These are phyloP conservation scores for Mesaphorura yosii DNA, from an alignment of 1,140 invertebrate genomes.

Conservation along the genomic window DNA sequence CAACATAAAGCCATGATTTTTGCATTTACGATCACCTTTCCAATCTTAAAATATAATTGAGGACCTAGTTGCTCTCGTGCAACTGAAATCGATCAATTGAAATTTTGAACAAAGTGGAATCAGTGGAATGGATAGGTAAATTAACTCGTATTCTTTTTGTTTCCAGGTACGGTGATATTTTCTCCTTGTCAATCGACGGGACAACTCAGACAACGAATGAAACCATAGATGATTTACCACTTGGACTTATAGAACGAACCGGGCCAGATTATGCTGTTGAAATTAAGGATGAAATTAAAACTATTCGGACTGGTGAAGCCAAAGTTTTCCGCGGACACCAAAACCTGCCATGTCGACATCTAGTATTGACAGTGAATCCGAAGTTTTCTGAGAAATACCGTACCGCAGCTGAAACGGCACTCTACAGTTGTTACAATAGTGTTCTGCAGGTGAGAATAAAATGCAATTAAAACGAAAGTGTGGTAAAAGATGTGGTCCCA, in stretches of 20 bases:
- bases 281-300: conserved; percentile 17
- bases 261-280: conserved; percentile 16
- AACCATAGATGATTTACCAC: conserved; percentile 15
- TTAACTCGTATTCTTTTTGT: background rate
- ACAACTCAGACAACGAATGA: conserved; percentile 28
- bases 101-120: no score
- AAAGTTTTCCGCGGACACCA: conserved; percentile 15
- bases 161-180: conserved; percentile 25
- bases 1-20: no score
- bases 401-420: conserved; percentile 22
- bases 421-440: conserved; percentile 27
- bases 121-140: no score
- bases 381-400: conserved; percentile 25
- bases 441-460: conserved; percentile 29
- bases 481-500: no score
- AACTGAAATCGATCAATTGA: no score
- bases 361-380: conserved; percentile 26
- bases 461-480: no score
- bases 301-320: conserved; percentile 30
- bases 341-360: conserved; percentile 28
- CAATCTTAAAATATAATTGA: no score
- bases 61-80: no score
- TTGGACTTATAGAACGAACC: conserved; percentile 17
- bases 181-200: conserved; percentile 23
- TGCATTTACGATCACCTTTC: no score